These are phyloP conservation scores for Chlorodrepanis virens DNA, from an alignment of 2,113 vertebrate species.

Conservation along the genomic window DNA sequence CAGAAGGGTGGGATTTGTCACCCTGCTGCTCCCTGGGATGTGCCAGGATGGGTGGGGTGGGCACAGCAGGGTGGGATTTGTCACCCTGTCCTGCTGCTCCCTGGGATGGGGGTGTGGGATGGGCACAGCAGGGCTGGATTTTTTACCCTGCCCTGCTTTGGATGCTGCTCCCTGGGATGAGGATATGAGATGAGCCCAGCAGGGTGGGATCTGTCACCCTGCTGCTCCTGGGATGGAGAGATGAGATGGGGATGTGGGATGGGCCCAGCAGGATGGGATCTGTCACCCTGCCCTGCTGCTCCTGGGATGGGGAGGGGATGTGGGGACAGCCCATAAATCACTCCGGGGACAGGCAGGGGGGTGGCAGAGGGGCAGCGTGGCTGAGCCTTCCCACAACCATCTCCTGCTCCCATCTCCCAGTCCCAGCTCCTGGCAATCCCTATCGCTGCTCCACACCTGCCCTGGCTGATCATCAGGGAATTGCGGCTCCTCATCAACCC, in stretches of 20 bases:
- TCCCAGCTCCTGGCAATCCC: not conserved
- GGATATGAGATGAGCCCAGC: no score
- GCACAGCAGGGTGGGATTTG: not conserved
- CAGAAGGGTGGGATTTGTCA: no score
- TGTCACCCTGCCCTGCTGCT: not conserved
- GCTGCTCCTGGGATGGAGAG: no score
- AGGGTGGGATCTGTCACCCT: no score
- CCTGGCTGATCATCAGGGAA: not conserved
- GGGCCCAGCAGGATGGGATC: no score
- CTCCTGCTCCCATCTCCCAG: not conserved
- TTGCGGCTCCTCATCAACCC: not conserved
- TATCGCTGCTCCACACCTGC: not conserved
- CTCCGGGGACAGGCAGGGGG: not conserved
- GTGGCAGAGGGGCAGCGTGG: not conserved
- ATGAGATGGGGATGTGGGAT: not conserved
- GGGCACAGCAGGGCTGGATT: not conserved
- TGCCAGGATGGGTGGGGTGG: no score
- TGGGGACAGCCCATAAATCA: not conserved
- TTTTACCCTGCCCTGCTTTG: not conserved
- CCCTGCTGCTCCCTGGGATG: no score
- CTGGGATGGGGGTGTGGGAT: not conserved
- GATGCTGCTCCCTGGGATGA: not conserved
- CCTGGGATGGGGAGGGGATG: not conserved
- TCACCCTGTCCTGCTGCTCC: not conserved
- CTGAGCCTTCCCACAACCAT: not conserved